phyloP scores from a whole-genome alignment of 2,888 invertebrate species.

The Drosophila pseudotakahashii region DNA sequence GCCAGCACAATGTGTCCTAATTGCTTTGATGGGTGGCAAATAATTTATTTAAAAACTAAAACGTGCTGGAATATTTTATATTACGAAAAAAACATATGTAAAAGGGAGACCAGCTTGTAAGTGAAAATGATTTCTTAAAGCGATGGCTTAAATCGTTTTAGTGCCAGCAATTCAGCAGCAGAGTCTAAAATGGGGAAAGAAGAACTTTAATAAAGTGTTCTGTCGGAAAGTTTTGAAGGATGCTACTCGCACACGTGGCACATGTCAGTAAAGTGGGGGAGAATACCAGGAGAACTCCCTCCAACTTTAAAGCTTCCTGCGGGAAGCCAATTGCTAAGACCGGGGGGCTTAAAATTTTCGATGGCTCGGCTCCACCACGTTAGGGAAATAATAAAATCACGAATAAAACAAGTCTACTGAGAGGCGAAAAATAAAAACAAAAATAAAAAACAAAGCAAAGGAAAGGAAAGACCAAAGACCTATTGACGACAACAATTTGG shows the following conservation, averaged over 20 bases:
- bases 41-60: slow-evolving; percentile 46
- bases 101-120: not conserved
- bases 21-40: slow-evolving; percentile 43
- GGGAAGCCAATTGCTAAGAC: slow-evolving; percentile 24
- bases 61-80: slow-evolving; percentile 23
- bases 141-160: slow-evolving; percentile 6
- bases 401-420: slow-evolving; percentile 58
- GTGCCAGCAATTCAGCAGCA: not conserved
- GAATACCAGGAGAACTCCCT: not conserved
- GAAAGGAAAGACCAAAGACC: slow-evolving; percentile 54
- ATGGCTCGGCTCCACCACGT: slow-evolving; percentile 34
- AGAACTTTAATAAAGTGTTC: slow-evolving; percentile 32
- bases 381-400: slow-evolving; percentile 57
- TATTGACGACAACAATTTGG: slow-evolving; percentile 75
- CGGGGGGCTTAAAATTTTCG: slow-evolving; percentile 33
- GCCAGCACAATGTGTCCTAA: slow-evolving; percentile 43
- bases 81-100: slow-evolving; percentile 2
- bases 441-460: slow-evolving; percentile 40
- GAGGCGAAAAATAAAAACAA: slow-evolving; percentile 50
- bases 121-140: slow-evolving; percentile 7
- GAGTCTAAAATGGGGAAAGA: not conserved
- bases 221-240: slow-evolving; percentile 30
- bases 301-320: slow-evolving; percentile 32
- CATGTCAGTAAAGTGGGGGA: slow-evolving; percentile 13
- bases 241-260: slow-evolving; percentile 24